Evolutionary conservation across 1,140 invertebrate species (phyloP).

Genomic region (Helicoverpa zea): DNA sequence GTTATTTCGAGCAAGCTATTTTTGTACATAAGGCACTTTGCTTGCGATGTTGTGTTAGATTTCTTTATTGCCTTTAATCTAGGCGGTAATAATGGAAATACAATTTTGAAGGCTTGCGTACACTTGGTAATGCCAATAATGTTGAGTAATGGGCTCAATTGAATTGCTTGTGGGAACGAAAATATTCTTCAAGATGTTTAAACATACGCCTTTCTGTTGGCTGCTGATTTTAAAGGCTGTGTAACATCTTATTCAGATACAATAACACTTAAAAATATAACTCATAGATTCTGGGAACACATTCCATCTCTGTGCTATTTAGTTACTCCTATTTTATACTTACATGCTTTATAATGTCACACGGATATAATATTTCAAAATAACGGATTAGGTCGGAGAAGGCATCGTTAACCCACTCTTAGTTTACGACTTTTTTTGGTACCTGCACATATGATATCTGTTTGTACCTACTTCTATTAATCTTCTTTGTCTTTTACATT

Average conservation of each 20-base stretch:
- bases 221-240: too few species aligned
- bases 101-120: background rate
- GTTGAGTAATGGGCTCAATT: background rate
- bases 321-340: too few species aligned
- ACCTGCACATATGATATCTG: too few species aligned
- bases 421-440: background rate
- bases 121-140: background rate
- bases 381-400: background rate
- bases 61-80: background rate
- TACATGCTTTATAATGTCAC: background rate
- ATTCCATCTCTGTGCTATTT: too few species aligned
- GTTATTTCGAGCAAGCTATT: constrained; percentile 48
- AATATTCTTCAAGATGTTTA: too few species aligned
- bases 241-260: too few species aligned
- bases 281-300: too few species aligned
- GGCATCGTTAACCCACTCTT: background rate
- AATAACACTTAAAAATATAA: too few species aligned
- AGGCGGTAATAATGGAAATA: constrained; percentile 35
- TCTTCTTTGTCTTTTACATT: too few species aligned
- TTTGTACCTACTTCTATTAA: too few species aligned
- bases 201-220: too few species aligned
- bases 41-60: constrained; percentile 28
- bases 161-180: too few species aligned
- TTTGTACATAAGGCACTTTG: constrained; percentile 27
- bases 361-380: constrained; percentile 1